These are phyloP conservation scores for Agelastica alni DNA, from an alignment of 2,888 invertebrate species.

Conservation along the genomic window DNA sequence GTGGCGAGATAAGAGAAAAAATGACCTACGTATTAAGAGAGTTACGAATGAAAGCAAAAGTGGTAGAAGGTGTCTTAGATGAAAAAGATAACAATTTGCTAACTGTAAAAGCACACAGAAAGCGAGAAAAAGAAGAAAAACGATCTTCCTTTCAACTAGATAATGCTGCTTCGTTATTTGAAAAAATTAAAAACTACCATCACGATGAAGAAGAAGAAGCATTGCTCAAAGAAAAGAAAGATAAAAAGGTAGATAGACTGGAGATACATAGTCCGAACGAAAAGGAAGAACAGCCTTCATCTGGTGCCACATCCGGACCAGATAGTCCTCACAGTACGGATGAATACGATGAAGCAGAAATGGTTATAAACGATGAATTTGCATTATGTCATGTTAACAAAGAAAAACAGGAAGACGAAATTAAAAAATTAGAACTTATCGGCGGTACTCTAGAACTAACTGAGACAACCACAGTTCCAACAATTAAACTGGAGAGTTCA, in stretches of 20 bases:
- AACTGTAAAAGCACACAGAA: conserved; percentile 51
- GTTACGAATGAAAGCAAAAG: conserved; percentile 69
- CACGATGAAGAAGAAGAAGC: conserved; percentile 53
- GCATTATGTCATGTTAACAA: conserved; percentile 52
- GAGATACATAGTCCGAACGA: conserved; percentile 43
- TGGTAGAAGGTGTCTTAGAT: conserved; percentile 54
- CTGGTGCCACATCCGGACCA: conserved; percentile 87
- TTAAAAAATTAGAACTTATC: conserved; percentile 38
- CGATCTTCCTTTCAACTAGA: conserved; percentile 48
- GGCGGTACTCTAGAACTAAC: conserved; percentile 39
- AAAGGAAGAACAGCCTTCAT: conserved; percentile 58
- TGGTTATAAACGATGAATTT: conserved; percentile 58
- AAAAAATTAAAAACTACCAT: conserved; percentile 60
- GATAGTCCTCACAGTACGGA: conserved; percentile 81
- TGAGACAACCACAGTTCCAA: conserved; percentile 53
- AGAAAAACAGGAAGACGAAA: conserved; percentile 39
- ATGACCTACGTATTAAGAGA: conserved; percentile 82
- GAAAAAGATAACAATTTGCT: conserved; percentile 54
- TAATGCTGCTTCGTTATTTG: conserved; percentile 53
- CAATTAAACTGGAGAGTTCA: conserved; percentile 59
- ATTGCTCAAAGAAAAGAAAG: conserved; percentile 21
- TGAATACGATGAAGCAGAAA: conserved; percentile 70
- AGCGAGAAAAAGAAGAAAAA: conserved; percentile 44
- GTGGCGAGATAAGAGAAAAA: conserved; percentile 73
- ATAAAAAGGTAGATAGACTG: conserved; percentile 20